phyloP scores from a whole-genome alignment of 1,140 invertebrate species.

The Gonioctena quinquepunctata region DNA sequence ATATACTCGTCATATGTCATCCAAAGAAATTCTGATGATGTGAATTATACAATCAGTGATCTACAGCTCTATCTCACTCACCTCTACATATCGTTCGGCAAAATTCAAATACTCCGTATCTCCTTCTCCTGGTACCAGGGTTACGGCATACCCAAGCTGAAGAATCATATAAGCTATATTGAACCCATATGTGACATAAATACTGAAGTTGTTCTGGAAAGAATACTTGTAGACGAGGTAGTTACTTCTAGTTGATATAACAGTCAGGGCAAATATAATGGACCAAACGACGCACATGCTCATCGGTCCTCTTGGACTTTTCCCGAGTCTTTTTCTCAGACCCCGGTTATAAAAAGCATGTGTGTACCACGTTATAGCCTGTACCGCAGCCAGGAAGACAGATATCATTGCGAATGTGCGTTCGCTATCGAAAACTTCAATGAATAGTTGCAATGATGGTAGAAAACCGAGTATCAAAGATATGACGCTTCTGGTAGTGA shows the following conservation, averaged over 20 bases:
- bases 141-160: conserved; percentile 65
- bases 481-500: conserved; percentile 66
- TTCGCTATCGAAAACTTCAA: conserved; percentile 49
- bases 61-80: too few species aligned
- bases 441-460: conserved; percentile 68
- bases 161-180: conserved; percentile 59
- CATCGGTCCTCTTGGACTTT: conserved; percentile 73
- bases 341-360: conserved; percentile 76
- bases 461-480: conserved; percentile 66
- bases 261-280: conserved; percentile 64
- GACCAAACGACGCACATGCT: conserved; percentile 69
- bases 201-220: conserved; percentile 52
- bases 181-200: conserved; percentile 55
- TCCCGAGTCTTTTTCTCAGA: conserved; percentile 65
- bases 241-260: conserved; percentile 60
- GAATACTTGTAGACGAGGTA: conserved; percentile 40
- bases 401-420: conserved; percentile 41
- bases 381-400: conserved; percentile 69
- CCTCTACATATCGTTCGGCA: conserved; percentile 34
- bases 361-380: conserved; percentile 76
- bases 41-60: too few species aligned
- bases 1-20: too few species aligned
- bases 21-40: too few species aligned
- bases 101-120: conserved; percentile 40
- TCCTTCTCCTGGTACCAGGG: conserved; percentile 63